A percentile compares a stretch with the other conserved stretches of the same genome.
phyloP scores from a whole-genome alignment of 2,113 vertebrate genomes.

The Salvelinus sp. region DNA sequence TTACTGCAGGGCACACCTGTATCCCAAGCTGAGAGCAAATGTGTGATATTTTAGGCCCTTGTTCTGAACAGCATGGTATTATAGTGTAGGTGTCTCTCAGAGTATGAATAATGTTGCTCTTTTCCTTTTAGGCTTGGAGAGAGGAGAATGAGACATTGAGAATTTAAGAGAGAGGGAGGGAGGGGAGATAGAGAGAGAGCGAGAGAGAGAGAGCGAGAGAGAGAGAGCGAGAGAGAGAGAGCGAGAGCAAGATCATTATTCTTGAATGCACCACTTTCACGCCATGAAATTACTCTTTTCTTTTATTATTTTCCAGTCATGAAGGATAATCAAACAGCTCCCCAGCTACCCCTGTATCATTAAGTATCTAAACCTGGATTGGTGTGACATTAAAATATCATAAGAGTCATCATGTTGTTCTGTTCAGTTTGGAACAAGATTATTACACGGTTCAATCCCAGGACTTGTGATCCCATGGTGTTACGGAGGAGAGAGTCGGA shows the following conservation, averaged over 20 bases:
- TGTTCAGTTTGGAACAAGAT: neutral
- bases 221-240: neutral
- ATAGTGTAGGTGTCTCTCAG: neutral
- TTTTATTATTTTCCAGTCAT: neutral
- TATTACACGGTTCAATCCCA: neutral
- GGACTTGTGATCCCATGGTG: too few relatives aligned
- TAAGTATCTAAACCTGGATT: neutral
- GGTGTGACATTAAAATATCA: neutral
- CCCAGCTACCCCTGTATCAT: neutral
- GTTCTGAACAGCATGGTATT: neutral
- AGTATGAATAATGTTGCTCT: neutral
- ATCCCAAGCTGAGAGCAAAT: neutral
- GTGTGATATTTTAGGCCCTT: too few relatives aligned
- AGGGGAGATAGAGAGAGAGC: too few relatives aligned
- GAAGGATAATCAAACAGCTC: neutral
- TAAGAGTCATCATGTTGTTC: neutral
- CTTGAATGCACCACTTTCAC: neutral
- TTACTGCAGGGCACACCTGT: conserved; percentile 36
- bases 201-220: neutral
- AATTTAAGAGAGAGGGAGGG: too few relatives aligned
- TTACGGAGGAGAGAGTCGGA: neutral
- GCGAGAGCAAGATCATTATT: neutral
- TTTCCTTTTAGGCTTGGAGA: neutral
- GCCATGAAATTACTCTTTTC: neutral
- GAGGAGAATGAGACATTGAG: too few relatives aligned